Conservation (phyloP, 2,888 invertebrate genomes). For the Eilema depressum region DNA sequence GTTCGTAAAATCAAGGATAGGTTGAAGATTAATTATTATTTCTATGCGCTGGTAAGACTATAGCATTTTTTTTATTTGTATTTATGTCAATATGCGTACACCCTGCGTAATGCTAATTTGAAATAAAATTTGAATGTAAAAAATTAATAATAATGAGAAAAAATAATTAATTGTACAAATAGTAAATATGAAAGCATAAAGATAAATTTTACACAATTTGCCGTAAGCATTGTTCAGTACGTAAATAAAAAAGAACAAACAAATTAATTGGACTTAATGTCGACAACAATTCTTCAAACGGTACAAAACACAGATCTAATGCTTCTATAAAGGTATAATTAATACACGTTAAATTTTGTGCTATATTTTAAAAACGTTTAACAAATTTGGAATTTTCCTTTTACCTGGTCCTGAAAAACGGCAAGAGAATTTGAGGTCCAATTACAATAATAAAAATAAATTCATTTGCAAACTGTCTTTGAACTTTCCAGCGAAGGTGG, state of each 20-base stretch:
- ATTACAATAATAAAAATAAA: constrained; percentile 37
- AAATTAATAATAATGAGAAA: too few relatives aligned
- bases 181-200: not conserved
- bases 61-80: too few relatives aligned
- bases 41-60: too few relatives aligned
- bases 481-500: constrained; percentile 17
- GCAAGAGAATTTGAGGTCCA: constrained; percentile 28
- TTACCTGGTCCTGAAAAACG: constrained; percentile 10
- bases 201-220: not conserved
- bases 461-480: constrained; percentile 29
- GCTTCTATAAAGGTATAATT: constrained; percentile 25
- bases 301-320: not conserved
- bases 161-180: not conserved
- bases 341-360: constrained; percentile 33
- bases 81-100: too few relatives aligned
- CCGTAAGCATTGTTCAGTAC: not conserved
- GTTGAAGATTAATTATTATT: too few relatives aligned
- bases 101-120: too few relatives aligned
- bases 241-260: not conserved
- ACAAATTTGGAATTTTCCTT: constrained; percentile 27
- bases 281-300: not conserved
- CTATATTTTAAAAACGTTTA: constrained; percentile 35
- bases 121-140: not conserved
- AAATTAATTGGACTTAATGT: not conserved
- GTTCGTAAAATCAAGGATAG: too few relatives aligned